Evolutionary conservation across 2,113 vertebrate species (phyloP), one percentile per base, ranked within the genome.

Genomic region (Lophochroa leadbeateri): DNA sequence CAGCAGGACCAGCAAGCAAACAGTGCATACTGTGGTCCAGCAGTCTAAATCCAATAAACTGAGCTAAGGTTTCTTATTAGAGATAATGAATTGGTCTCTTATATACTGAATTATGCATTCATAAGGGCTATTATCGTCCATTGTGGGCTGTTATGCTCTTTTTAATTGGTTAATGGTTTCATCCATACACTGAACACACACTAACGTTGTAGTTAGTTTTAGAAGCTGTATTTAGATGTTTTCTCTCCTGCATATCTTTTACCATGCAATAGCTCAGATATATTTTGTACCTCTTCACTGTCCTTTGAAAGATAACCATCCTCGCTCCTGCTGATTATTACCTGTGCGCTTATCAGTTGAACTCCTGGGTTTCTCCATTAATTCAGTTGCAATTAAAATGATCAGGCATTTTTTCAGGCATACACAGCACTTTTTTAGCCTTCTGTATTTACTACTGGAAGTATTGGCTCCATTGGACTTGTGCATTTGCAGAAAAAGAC

Each of bases 221-320:
- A 74, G 49, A 65, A 49, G 44, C 53, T 77, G 13, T 61, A 53
- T 93, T 82, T 77, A 65, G 58, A 4, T 88, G 28, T 61, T 82
- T 68, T 49, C 79, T 88, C 47, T 46, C 47, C 74, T n/a, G 47
- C 35, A 12, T 72, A 61, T 88, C 82, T 90, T 28, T 83, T 37
- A 24, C 55, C 21, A 17, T 41, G 49, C 24, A 29, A 29, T 79
- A 35, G 16, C 55, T 82, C 31, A 29, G 74, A 57, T 86, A 37
- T 41, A 67, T 90, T 43, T 69, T 74, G 63, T 55, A 47, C 37
- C 71, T 77, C 49, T 80, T 77, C 0, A 0, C 49, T 82, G 70
- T 80, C 41, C 86, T 80, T 74, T 93, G 92, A 95, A 69, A 72
- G 76, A 93, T 83, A 79, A 52, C 58, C 58, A 44, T 28, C 78